These are phyloP conservation scores for Vicugna pacos DNA, from an alignment of 2,113 vertebrate species.

Conservation along the genomic window DNA sequence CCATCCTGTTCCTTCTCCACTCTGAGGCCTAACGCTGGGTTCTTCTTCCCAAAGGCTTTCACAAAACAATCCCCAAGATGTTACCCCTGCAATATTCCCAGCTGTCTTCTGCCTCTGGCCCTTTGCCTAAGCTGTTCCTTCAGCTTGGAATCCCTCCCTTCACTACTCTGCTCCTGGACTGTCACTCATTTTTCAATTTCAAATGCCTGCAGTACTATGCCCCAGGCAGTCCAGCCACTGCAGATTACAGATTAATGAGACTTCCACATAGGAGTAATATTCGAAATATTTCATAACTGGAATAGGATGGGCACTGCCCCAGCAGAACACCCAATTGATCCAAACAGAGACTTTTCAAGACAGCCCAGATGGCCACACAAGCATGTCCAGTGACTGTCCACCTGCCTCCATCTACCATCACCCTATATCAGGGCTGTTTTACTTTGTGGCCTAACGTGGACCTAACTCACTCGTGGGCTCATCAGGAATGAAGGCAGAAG, in stretches of 20 bases:
- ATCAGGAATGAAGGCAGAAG: background rate
- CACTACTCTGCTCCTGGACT: background rate
- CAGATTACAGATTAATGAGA: conserved; percentile 8
- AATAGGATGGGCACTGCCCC: background rate
- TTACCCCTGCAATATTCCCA: background rate
- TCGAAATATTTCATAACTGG: background rate
- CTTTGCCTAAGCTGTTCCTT: background rate
- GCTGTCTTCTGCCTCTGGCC: background rate
- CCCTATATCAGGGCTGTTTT: background rate
- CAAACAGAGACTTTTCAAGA: background rate
- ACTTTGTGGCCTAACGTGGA: background rate
- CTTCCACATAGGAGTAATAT: background rate
- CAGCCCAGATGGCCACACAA: background rate
- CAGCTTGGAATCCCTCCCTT: background rate
- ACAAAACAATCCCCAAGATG: background rate
- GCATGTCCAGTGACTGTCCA: background rate
- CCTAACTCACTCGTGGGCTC: background rate
- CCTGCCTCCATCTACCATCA: no score
- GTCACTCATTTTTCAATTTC: background rate
- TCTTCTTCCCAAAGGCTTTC: conserved; percentile 12
- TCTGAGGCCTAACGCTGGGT: background rate
- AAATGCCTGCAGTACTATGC: background rate
- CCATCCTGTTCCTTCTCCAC: background rate
- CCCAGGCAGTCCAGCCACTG: background rate
- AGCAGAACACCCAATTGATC: background rate